Evolutionary conservation across 2,797 vertebrate species (phyloP), one percentile per base, ranked within the genome.

Genomic region (Lycodopsis pacificus): DNA sequence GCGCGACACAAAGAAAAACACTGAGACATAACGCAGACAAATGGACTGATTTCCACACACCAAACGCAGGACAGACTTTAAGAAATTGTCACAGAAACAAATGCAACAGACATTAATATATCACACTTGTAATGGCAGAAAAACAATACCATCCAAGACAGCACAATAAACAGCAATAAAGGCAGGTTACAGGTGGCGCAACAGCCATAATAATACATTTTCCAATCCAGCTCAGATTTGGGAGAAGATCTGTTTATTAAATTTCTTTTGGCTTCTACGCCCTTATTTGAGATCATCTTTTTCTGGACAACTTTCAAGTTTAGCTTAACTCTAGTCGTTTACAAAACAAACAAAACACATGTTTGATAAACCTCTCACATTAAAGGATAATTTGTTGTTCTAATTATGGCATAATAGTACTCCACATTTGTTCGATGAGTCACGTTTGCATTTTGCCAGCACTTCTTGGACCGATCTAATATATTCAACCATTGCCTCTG

Each of bases 161-260:
- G 30, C 36, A 73, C 84, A 78, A 65, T 77, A 85, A 62, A 68
- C 67, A 75, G 71, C 76, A 85, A 78, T 70, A 81, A 81, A 75
- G 68, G 48, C 14, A 68, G 76, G 85, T 82, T 86, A 54, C 86
- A 85, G 88, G 77, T 90, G 83, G 80, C 70, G 65, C 67, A 61
- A 38, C 58, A 70, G 36, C 64, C 56, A 71, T 14, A 81, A 84
- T 71, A 85, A 89, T 66, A 48, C 82, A 76, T 83, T 81, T 67
- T 85, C 46, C 53, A 70, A 82, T 69, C 59, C 13, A 62, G 80
- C 62, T 82, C 75, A 68, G 67, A 87, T 82, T 74, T 67, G n/a
- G 40, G 22, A 86, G 73, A 90, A 86, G 73, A 90, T 83, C 75
- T 82, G 65, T 64, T 85, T 67, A 81, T 81, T 77, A n/a, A 12